Evolutionary conservation across 1,140 invertebrate species (phyloP).

Genomic region (Drosophila subpulchrella): DNA sequence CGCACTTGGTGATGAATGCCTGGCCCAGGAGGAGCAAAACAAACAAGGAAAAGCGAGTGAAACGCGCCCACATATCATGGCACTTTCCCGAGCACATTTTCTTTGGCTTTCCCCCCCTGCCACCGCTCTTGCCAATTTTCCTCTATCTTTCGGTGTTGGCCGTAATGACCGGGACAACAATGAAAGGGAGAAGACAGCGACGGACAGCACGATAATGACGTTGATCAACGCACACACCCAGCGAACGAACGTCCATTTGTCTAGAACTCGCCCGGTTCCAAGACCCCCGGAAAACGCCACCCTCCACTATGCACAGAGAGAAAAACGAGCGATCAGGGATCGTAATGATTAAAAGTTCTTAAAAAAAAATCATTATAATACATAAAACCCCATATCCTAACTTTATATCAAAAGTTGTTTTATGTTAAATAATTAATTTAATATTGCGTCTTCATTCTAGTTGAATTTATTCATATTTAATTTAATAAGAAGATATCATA

Average conservation of each 20-base stretch:
- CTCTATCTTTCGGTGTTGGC: slow-evolving; percentile 62
- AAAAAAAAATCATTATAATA: no score
- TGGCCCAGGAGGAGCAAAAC: slow-evolving; percentile 6
- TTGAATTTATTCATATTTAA: no score
- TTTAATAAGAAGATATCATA: no score
- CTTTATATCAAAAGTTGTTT: no score
- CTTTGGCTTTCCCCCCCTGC: background rate
- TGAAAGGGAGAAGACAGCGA: slow-evolving; percentile 43
- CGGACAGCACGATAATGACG: slow-evolving; percentile 60
- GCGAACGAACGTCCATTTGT: slow-evolving; percentile 67
- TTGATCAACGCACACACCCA: slow-evolving; percentile 77
- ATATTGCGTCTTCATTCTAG: no score
- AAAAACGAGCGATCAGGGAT: background rate
- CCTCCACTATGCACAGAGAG: background rate
- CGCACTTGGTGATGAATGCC: slow-evolving; percentile 54
- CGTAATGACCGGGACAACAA: slow-evolving; percentile 64
- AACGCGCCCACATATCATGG: slow-evolving; percentile 67
- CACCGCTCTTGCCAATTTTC: background rate
- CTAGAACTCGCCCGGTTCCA: slow-evolving; percentile 30
- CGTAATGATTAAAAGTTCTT: no score
- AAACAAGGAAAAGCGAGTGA: slow-evolving; percentile 22
- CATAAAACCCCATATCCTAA: no score
- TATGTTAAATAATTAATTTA: no score
- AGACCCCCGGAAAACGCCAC: background rate
- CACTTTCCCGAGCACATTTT: background rate